Evolutionary conservation across 1,140 invertebrate species (phyloP).

Genomic region (Diorhabda sublineata): DNA sequence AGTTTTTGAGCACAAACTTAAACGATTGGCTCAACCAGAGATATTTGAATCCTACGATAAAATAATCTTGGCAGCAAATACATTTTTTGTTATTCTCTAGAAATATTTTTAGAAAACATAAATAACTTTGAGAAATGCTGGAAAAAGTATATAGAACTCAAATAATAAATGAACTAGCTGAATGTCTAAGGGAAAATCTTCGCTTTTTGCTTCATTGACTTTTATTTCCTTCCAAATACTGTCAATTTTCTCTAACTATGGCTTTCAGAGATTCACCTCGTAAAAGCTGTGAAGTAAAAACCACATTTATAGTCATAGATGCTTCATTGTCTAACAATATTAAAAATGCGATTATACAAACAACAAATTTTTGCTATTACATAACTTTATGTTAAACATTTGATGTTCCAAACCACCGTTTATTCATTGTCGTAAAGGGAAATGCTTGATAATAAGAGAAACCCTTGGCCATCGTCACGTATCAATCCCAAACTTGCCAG

Average conservation of each 20-base stretch:
- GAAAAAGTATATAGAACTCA: too few relatives aligned
- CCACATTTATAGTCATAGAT: neutral
- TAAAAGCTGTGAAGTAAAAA: neutral
- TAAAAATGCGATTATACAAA: neutral
- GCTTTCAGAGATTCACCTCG: neutral
- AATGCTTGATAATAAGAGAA: neutral
- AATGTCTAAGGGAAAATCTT: too few relatives aligned
- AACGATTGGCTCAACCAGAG: too few relatives aligned
- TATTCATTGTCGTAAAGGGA: neutral
- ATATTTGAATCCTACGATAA: too few relatives aligned
- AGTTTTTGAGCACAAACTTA: too few relatives aligned
- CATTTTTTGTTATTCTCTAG: too few relatives aligned
- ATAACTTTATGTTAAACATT: neutral
- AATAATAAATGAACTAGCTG: too few relatives aligned
- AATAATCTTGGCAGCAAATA: too few relatives aligned
- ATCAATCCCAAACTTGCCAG: constrained; percentile 15
- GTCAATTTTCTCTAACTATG: neutral
- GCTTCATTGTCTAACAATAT: neutral
- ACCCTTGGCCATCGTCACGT: constrained; percentile 8
- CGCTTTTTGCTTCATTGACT: too few relatives aligned
- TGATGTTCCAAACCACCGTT: neutral
- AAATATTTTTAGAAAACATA: too few relatives aligned
- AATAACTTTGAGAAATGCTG: too few relatives aligned
- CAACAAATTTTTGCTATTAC: neutral
- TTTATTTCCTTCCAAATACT: neutral